A percentile compares a stretch with the other conserved stretches of the same genome.
Evolutionary conservation across 30 jellyfish, hydroid and myxozoan species (phyloP).

Genomic region (Aurelia sp.): DNA sequence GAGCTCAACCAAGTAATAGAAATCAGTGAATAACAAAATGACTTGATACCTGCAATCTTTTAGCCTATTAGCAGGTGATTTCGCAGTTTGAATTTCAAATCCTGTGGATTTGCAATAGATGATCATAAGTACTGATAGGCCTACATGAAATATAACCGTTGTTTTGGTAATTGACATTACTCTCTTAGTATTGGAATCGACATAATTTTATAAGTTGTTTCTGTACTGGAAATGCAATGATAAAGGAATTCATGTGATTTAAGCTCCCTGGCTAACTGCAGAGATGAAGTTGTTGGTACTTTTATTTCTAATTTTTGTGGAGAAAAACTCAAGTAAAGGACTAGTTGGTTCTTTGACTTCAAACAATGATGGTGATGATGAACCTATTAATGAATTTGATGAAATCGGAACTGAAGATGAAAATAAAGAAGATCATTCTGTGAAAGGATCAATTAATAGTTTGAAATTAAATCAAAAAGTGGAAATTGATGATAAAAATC

Average conservation of each 20-base stretch:
- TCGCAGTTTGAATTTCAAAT: too few species aligned
- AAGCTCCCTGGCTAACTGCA: too few species aligned
- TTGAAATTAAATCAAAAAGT: constrained; percentile 38
- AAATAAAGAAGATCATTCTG: constrained; percentile 25
- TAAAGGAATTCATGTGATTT: too few species aligned
- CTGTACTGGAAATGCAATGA: too few species aligned
- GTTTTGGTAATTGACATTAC: not conserved
- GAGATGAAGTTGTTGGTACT: too few species aligned
- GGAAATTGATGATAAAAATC: constrained; percentile 45
- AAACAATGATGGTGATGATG: not conserved
- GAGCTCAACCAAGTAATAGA: too few species aligned
- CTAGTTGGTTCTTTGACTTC: too few species aligned
- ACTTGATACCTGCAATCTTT: constrained; percentile 47
- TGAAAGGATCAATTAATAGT: constrained; percentile 28
- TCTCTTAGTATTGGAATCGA: too few species aligned
- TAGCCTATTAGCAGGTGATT: constrained; percentile 31
- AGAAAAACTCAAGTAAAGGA: too few species aligned
- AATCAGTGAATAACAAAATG: not conserved
- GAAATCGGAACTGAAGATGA: not conserved
- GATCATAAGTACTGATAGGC: too few species aligned
- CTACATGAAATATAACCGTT: not conserved
- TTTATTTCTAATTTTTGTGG: too few species aligned
- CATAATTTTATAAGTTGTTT: too few species aligned
- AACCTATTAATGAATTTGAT: constrained; percentile 9
- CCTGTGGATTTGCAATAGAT: not conserved